Conservation (phyloP, 2,113 vertebrate genomes). For the Phrynosoma blainvillii region DNA sequence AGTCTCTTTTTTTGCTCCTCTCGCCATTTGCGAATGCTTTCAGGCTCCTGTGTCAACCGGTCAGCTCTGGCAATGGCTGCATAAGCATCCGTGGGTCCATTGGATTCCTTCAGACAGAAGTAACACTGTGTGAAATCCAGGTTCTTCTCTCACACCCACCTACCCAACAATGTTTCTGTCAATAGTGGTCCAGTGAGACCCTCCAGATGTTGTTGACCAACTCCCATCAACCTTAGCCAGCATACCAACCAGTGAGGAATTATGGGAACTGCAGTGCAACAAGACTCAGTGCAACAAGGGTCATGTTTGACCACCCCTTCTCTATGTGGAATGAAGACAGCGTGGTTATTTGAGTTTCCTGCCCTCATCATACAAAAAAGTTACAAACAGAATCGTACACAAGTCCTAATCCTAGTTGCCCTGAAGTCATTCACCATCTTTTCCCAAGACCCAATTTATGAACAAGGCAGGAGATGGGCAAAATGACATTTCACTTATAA, state of each 20-base stretch:
- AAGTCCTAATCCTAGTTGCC: not conserved
- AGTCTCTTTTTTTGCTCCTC: slow-evolving; percentile 94
- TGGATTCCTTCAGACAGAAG: slow-evolving; percentile 82
- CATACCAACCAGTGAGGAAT: not conserved
- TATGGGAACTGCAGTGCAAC: no score
- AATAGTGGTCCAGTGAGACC: not conserved
- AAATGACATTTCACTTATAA: no score
- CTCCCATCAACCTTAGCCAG: not conserved
- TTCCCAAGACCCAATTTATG: not conserved
- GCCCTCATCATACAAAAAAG: not conserved
- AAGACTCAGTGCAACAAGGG: not conserved
- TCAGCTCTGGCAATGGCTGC: slow-evolving; percentile 93
- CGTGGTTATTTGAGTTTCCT: not conserved
- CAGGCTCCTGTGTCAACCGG: slow-evolving; percentile 92
- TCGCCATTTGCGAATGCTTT: slow-evolving; percentile 96
- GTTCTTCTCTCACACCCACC: not conserved
- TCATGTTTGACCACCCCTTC: no score
- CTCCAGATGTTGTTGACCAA: not conserved
- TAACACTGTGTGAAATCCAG: slow-evolving; percentile 23
- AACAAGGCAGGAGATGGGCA: not conserved
- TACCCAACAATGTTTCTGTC: not conserved
- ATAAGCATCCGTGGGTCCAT: slow-evolving; percentile 87
- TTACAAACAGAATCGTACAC: not conserved
- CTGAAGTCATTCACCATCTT: not conserved
- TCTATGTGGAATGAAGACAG: not conserved